Evolutionary conservation across 2,113 vertebrate species (phyloP).

Genomic region (Campylomormyrus tamandua): DNA sequence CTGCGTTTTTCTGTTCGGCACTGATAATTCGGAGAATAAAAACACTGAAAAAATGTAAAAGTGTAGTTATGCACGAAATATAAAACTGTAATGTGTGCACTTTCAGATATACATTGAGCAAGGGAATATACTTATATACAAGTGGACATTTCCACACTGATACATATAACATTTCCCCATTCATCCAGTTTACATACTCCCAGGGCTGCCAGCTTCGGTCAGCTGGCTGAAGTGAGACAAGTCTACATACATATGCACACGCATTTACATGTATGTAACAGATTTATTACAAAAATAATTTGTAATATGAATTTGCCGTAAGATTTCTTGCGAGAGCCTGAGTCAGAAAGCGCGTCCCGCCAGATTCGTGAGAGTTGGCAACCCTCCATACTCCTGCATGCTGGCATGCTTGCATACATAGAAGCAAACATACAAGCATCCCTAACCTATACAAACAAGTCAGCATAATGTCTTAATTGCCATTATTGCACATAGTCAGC

Average conservation of each 20-base stretch:
- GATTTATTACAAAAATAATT: background rate
- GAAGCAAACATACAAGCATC: no score
- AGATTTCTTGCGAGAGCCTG: no score
- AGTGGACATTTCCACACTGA: background rate
- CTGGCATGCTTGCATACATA: no score
- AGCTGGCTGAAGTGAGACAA: background rate
- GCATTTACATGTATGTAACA: background rate
- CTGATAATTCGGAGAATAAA: background rate
- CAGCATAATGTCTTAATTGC: background rate
- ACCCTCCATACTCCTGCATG: background rate
- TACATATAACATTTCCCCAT: background rate
- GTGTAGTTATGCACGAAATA: background rate
- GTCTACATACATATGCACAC: background rate
- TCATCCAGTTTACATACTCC: background rate
- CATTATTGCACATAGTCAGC: background rate
- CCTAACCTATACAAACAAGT: no score
- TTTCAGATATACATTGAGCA: background rate
- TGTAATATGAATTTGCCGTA: background rate
- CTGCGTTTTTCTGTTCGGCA: background rate
- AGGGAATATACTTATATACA: background rate
- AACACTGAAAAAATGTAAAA: background rate
- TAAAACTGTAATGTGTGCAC: background rate
- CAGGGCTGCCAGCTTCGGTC: background rate
- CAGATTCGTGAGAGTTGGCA: background rate
- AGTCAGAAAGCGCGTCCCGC: background rate